Conservation (phyloP, 1,140 invertebrate genomes). For the Zeugodacus cucurbitae region DNA sequence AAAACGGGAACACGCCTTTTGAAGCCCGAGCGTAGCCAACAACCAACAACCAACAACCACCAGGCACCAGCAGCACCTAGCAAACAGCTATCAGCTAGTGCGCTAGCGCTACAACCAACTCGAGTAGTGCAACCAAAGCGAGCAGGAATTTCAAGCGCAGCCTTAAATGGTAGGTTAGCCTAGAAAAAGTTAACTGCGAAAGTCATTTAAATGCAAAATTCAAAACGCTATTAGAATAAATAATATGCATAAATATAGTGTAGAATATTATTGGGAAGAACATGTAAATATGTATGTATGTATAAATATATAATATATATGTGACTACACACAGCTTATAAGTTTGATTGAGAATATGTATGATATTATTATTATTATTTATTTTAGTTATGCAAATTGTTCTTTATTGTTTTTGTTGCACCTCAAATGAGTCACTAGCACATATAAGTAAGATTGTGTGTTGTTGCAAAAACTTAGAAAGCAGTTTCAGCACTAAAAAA, state of each 20-base stretch:
- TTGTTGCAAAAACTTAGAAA: no score
- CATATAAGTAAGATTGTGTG: no score
- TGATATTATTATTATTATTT: neutral
- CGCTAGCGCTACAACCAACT: neutral
- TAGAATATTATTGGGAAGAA: neutral
- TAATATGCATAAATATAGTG: neutral
- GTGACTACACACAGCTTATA: neutral
- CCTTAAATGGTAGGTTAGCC: slow-evolving; percentile 30
- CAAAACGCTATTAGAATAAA: neutral
- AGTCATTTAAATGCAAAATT: neutral
- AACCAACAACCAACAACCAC: neutral
- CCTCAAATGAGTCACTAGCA: neutral
- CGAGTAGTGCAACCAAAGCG: neutral
- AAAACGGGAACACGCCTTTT: slow-evolving; percentile 36
- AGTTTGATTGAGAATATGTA: neutral
- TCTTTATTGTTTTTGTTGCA: neutral
- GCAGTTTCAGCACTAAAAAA: no score
- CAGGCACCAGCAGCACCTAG: no score
- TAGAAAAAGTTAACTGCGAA: slow-evolving; percentile 7
- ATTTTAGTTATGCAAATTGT: neutral
- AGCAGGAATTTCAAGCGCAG: slow-evolving; percentile 33
- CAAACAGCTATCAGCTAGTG: neutral
- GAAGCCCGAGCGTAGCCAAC: neutral
- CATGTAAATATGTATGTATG: neutral
- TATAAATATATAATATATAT: neutral